These are phyloP conservation scores for Cepaea nemoralis DNA, from an alignment of 1,140 invertebrate genomes.

Conservation along the genomic window DNA sequence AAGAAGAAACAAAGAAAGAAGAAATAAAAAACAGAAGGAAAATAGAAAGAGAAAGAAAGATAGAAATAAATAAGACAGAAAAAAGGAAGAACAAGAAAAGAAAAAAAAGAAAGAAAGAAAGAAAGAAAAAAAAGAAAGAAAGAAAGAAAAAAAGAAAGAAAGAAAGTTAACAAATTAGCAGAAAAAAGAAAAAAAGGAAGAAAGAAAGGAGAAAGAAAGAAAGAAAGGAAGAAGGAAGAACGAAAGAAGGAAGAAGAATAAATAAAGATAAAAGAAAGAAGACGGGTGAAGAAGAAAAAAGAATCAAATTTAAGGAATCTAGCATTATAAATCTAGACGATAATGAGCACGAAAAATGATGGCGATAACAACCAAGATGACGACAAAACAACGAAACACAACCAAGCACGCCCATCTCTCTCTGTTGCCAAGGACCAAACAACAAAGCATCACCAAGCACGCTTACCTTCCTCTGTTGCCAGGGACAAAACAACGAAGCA, in stretches of 20 bases:
- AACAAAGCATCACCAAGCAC: no score
- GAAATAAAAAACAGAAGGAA: not conserved
- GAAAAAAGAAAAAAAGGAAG: not conserved
- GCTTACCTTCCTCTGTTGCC: no score
- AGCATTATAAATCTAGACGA: no score
- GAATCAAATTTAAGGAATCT: no score
- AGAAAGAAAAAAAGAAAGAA: slow-evolving; percentile 15
- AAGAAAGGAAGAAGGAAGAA: not conserved
- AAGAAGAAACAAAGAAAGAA: no score
- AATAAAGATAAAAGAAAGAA: slow-evolving; percentile 9
- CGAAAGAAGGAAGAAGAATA: not conserved
- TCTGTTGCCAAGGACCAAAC: no score
- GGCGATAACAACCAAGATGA: no score
- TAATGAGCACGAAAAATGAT: no score
- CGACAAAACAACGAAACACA: no score
- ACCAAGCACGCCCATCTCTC: no score
- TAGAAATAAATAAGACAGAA: not conserved
- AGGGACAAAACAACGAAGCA: no score
- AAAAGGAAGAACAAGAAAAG: not conserved
- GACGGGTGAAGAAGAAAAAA: slow-evolving; percentile 26
- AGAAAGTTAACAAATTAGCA: slow-evolving; percentile 11
- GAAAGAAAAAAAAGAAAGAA: slow-evolving; percentile 1
- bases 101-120: not conserved
- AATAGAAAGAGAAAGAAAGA: not conserved
- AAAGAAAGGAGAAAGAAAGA: slow-evolving; percentile 45